Evolutionary conservation across 1,140 invertebrate species (phyloP).

Genomic region (Leptopilina boulardi): DNA sequence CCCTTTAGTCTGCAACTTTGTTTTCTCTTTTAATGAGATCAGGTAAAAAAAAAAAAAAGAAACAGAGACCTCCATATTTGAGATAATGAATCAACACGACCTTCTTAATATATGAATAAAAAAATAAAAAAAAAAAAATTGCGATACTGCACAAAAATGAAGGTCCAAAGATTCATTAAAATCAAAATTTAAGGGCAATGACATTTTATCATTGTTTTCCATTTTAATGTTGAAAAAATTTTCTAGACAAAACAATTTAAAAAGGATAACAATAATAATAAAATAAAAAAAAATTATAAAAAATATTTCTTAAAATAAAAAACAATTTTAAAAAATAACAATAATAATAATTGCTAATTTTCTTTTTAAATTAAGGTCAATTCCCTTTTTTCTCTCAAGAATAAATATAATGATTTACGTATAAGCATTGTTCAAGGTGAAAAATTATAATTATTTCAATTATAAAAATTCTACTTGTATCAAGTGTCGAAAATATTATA

Average conservation of each 20-base stretch:
- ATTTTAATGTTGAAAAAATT: neutral
- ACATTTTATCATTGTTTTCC: neutral
- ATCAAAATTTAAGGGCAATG: neutral
- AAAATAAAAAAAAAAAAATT: conserved; percentile 19
- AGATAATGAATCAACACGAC: conserved; percentile 24
- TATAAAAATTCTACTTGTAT: neutral
- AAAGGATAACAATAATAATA: neutral
- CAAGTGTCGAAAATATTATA: neutral
- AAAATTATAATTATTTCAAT: neutral
- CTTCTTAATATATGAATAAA: conserved; percentile 7
- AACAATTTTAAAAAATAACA: neutral
- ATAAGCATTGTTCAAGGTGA: neutral
- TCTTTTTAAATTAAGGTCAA: neutral
- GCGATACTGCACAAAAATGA: neutral
- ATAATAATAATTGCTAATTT: neutral
- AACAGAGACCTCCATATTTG: neutral
- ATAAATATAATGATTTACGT: neutral
- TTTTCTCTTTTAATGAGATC: conserved; percentile 3
- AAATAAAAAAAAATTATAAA: too few species aligned
- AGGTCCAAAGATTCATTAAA: neutral
- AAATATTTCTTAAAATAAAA: too few species aligned
- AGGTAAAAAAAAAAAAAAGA: neutral
- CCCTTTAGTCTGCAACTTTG: neutral
- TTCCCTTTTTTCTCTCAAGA: neutral
- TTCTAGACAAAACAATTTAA: neutral